Base-by-base conservation (phyloP, 1,140 invertebrate genomes). In the Schlechtendalia chinensis region DNA sequence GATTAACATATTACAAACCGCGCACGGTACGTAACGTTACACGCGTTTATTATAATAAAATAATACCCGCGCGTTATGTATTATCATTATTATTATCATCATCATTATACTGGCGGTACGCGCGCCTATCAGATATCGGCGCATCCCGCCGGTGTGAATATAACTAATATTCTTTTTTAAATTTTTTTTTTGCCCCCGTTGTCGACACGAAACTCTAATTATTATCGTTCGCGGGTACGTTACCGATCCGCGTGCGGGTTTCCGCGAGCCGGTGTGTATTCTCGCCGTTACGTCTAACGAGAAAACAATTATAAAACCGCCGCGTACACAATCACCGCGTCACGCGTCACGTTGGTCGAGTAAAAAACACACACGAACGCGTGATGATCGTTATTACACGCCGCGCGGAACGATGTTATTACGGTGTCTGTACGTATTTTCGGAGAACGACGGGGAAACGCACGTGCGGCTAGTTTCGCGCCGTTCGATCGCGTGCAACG, bases 1-100 rank as follows among this genome's bases (percentile, higher is more conserved):
- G 74, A 77, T 77, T 77, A 77, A 77, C 74, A 77, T 77, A 77
- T 45, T 77, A 77, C 45, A 69, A n/a, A 27, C n/a, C 22, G 22
- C 17, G n/a, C 39, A 22, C 8, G 29, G 17, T 65, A 65, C 19
- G 19, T n/a, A 4, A 39, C 32, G 22, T 22, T 39, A 16, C 14
- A 39, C 8, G 8, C 32, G 32, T 39, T n/a, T 45, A 63, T 63
- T 29, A 63, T 58, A 59, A 59, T 32, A 63, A 61, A 32, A 63
- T 63, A 14, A n/a, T n/a, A n/a, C n/a, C n/a, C n/a, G n/a, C 12
- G 47, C 47, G 1, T 10, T 63, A 32, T 32, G 27, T 29, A 63
- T 19, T 32, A 63, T 61, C 17, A n/a, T n/a, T n/a, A n/a, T n/a
- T n/a, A n/a, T n/a, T n/a, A n/a, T n/a, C n/a, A n/a, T n/a, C n/a